Conservation (phyloP, 2,888 invertebrate species). For the Autographa pulchrina region DNA sequence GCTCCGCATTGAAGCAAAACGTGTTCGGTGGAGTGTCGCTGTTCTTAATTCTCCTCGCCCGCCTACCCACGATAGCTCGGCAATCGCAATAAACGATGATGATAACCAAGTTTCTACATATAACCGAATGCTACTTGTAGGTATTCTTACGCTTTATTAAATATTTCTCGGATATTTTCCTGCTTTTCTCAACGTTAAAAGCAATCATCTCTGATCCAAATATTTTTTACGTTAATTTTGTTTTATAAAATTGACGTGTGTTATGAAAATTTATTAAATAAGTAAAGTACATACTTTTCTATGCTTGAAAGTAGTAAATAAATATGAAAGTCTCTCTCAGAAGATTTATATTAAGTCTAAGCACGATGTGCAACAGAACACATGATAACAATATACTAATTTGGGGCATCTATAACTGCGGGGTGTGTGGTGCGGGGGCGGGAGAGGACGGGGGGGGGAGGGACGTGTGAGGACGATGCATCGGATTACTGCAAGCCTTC, state of each 20-base stretch:
- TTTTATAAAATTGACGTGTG: too few species aligned
- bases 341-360: too few species aligned
- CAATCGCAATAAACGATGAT: too few species aligned
- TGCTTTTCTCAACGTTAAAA: not conserved
- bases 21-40: too few species aligned
- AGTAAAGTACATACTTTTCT: not conserved
- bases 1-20: too few species aligned
- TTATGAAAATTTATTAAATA: not conserved
- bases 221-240: not conserved
- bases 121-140: not conserved
- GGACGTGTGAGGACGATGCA: slow-evolving; percentile 37
- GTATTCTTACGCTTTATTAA: not conserved
- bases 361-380: slow-evolving; percentile 3
- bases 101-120: too few species aligned
- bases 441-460: not conserved
- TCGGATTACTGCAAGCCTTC: slow-evolving; percentile 63
- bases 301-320: too few species aligned
- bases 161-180: slow-evolving; percentile 5
- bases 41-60: too few species aligned
- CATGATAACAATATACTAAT: slow-evolving; percentile 29
- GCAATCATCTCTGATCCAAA: not conserved
- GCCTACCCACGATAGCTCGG: too few species aligned
- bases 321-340: too few species aligned
- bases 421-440: not conserved
- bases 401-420: slow-evolving; percentile 9